Evolutionary conservation across 2,113 vertebrate genomes (phyloP).

Genomic region (Eudyptes chrysolophus): DNA sequence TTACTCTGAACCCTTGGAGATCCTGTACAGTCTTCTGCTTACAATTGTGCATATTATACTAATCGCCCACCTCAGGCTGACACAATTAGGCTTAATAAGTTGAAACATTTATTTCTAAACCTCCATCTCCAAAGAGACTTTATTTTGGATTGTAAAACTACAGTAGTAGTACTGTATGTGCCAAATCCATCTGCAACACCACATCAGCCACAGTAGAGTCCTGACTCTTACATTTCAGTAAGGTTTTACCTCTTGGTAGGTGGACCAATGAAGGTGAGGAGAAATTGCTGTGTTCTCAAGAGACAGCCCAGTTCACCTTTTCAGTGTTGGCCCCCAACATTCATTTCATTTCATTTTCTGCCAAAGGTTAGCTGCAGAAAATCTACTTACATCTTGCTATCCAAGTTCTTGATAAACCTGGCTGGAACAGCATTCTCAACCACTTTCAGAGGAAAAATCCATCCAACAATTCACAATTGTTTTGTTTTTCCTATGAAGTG

Average conservation of each 20-base stretch:
- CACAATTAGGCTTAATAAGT: conserved; percentile 50
- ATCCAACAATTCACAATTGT: not conserved
- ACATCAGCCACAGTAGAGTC: not conserved
- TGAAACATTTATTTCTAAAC: conserved; percentile 40
- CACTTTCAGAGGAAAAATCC: not conserved
- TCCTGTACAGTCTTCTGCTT: not conserved
- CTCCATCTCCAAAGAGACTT: not conserved
- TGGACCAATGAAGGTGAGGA: not conserved
- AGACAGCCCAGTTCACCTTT: not conserved
- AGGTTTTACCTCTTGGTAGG: not conserved
- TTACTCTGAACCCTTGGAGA: not conserved
- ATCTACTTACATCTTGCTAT: not conserved
- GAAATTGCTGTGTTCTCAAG: not conserved
- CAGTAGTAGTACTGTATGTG: not conserved
- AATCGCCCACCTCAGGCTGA: conserved; percentile 17
- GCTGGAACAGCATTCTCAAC: not conserved
- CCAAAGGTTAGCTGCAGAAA: conserved; percentile 1
- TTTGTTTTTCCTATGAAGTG: not conserved
- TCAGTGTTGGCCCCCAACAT: not conserved
- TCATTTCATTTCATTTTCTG: not conserved
- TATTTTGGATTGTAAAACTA: conserved; percentile 25
- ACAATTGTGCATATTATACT: not conserved
- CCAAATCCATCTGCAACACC: not conserved
- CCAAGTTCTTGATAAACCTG: not conserved
- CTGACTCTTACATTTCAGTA: not conserved